phyloP scores from a whole-genome alignment of 2,113 vertebrate species.

The Atlantisia rogersi region DNA sequence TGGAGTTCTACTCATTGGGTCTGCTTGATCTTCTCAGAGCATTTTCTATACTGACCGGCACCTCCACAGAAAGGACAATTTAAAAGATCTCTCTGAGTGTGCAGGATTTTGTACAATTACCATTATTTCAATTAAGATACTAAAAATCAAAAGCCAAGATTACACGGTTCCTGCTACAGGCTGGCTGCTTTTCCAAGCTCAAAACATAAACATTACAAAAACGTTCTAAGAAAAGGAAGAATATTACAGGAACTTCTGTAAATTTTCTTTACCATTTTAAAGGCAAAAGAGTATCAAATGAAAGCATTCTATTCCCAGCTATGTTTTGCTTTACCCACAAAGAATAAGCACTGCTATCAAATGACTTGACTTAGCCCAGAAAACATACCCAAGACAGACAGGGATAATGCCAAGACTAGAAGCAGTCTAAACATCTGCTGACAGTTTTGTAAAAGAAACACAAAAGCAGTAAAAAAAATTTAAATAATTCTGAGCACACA shows the following conservation, averaged over 20 bases:
- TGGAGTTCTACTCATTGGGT: neutral
- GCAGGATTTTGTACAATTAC: neutral
- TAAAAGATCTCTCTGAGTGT: neutral
- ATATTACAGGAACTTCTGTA: neutral
- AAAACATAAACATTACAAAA: neutral
- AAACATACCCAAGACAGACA: neutral
- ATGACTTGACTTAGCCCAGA: neutral
- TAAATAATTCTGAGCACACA: neutral
- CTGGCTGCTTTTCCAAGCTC: neutral
- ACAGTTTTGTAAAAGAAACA: neutral
- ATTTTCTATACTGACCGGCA: neutral
- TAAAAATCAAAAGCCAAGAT: neutral
- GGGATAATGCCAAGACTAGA: neutral
- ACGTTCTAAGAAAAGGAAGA: neutral
- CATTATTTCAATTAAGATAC: neutral
- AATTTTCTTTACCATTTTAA: neutral
- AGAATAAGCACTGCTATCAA: neutral
- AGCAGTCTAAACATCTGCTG: neutral
- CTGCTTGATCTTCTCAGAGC: neutral
- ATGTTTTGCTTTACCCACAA: neutral
- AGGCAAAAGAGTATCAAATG: neutral
- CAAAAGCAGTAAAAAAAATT: neutral
- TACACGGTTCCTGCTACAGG: neutral
- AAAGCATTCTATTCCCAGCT: neutral
- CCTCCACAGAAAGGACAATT: neutral